Evolutionary conservation across 2,113 vertebrate species (phyloP).

Genomic region (Harpagus bidentatus): DNA sequence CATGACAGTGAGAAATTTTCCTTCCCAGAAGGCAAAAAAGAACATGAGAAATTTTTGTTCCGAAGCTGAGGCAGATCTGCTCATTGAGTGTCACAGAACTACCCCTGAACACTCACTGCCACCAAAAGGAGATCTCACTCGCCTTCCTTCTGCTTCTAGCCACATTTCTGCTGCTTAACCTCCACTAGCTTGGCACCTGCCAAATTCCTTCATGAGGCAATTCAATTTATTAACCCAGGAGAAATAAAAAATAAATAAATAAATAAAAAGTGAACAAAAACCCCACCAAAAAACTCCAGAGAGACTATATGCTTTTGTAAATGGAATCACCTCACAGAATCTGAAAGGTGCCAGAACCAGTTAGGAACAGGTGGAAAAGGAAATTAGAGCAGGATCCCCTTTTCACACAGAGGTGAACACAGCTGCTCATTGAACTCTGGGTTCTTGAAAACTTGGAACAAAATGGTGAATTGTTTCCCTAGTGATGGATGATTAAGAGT

Average conservation of each 20-base stretch:
- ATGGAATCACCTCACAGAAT: background rate
- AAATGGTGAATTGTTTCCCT: background rate
- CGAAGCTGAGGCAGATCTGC: background rate
- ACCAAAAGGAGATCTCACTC: background rate
- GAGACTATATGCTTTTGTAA: background rate
- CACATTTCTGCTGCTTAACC: background rate
- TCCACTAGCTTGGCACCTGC: background rate
- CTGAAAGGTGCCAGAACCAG: background rate
- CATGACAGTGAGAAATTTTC: rapidly evolving
- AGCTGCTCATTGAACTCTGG: background rate
- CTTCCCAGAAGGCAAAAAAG: background rate
- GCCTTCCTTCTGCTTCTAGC: background rate
- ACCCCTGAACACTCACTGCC: background rate
- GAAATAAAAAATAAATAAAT: background rate
- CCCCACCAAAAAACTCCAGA: rapidly evolving
- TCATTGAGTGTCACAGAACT: background rate
- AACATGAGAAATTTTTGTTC: background rate
- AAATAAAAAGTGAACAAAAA: background rate
- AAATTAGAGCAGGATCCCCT: background rate
- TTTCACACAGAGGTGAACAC: background rate
- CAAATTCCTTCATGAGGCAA: background rate
- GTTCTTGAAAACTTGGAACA: background rate
- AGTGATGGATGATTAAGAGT: background rate
- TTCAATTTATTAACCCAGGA: background rate
- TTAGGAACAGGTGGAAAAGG: background rate